These are phyloP conservation scores for Limenitis camilla DNA, from an alignment of 2,888 invertebrate species.

Conservation along the genomic window DNA sequence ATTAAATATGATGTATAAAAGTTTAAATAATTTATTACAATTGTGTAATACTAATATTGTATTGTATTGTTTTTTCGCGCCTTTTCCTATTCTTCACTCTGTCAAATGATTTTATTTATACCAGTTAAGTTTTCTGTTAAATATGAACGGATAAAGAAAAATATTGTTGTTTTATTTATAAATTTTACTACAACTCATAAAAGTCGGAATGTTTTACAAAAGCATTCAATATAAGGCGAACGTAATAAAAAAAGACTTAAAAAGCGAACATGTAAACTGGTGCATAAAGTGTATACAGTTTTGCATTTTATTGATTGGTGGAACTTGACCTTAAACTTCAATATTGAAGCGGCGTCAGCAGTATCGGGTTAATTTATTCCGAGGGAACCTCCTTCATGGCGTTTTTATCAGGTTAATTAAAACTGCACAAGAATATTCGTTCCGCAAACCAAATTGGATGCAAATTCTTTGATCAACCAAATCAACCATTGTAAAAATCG, in stretches of 20 bases:
- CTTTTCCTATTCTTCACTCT: constrained; percentile 18
- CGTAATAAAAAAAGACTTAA: background rate
- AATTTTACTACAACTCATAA: too few relatives aligned
- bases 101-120: constrained; percentile 24
- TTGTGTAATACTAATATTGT: constrained; percentile 14
- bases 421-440: too few relatives aligned
- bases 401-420: too few relatives aligned
- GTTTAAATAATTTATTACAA: constrained; percentile 8
- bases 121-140: constrained; percentile 24
- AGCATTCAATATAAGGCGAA: too few relatives aligned
- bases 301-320: background rate
- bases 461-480: too few relatives aligned
- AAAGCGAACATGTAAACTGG: background rate
- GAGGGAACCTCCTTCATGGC: too few relatives aligned
- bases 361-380: constrained; percentile 5
- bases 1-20: background rate
- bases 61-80: constrained; percentile 11
- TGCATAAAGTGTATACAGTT: background rate
- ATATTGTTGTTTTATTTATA: constrained; percentile 22
- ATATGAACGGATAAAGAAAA: constrained; percentile 26
- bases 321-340: constrained; percentile 11
- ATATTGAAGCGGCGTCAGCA: background rate
- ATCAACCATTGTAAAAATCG: too few relatives aligned
- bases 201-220: too few relatives aligned
- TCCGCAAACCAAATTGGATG: too few relatives aligned